Evolutionary conservation across 2,888 invertebrate species (phyloP), one percentile per base, ranked within the genome.

Genomic region (Macaria notata): DNA sequence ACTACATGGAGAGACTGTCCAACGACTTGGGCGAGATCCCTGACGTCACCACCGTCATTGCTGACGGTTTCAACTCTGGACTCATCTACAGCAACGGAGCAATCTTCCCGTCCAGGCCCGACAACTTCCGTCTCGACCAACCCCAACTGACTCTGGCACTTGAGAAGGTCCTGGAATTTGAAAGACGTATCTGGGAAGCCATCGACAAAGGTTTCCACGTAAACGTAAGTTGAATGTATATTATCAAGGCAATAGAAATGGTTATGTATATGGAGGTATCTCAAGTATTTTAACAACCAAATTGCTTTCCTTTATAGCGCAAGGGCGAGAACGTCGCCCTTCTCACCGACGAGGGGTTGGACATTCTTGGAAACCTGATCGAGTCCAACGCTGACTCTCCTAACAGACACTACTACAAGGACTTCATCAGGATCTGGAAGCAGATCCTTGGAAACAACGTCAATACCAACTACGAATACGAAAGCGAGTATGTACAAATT

Each of bases 1-100:
- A 95, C 83, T 94, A 96, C 75, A 88, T 96, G 85, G 95, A 96
- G 78, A 94, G 96, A 78, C 83, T 96, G 52, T 94, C 95, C 7
- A 94, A 95, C 73, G 94, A 93, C 56, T 87, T 94, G 48, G 93
- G 94, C 30, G 94, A 94, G 61, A 94, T 95, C 63, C 88, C 92
- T 31, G 87, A 91, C 5, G 88, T 93, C 36, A 92, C 90, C 7
- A 30, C 58, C 60, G 77, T 92, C 51, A 83, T 94, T 49, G 78
- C 93, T 63, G 85, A 93, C 61, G 94, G 95, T 6, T 95, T 93
- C 81, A 90, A 92, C 49, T 92, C 95, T 49, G 93, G 94, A 59
- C 83, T 95, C 63, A 81, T 92, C 53, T 92, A 93, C 76, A 88
- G 90, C 70, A 95, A 94, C 64, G 96, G 95, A 45, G 83, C 94